Conservation (phyloP, 1,140 invertebrate species). For the Drosophila kepulauana region DNA sequence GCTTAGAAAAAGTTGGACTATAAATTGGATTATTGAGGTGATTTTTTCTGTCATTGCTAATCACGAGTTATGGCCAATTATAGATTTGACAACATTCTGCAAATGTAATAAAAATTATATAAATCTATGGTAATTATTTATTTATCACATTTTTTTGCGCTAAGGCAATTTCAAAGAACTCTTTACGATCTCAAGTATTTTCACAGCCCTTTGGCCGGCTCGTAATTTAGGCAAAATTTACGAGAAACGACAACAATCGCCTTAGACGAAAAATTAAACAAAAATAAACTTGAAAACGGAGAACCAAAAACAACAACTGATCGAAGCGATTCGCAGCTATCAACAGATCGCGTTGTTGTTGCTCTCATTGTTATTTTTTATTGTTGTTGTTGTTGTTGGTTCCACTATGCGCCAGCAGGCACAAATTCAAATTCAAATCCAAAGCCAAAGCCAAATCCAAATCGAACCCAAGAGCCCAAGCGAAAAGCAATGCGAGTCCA, state of each 20-base stretch:
- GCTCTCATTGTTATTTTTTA: not conserved
- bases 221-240: constrained; percentile 69
- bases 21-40: not conserved
- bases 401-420: constrained; percentile 73
- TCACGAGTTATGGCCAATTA: not conserved
- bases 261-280: constrained; percentile 44
- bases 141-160: not conserved
- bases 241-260: constrained; percentile 60
- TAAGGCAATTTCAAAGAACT: not conserved
- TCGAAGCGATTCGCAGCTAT: constrained; percentile 27
- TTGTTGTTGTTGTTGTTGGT: constrained; percentile 25
- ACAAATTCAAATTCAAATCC: constrained; percentile 26
- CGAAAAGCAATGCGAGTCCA: constrained; percentile 7
- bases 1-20: not conserved
- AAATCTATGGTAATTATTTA: not conserved
- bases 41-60: not conserved
- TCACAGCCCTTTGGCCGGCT: constrained; percentile 28
- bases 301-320: constrained; percentile 22
- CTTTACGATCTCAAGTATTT: constrained; percentile 16
- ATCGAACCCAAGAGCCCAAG: constrained; percentile 38
- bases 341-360: constrained; percentile 29
- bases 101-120: not conserved
- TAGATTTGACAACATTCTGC: not conserved
- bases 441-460: constrained; percentile 24
- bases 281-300: constrained; percentile 74